Evolutionary conservation across 2,113 vertebrate genomes (phyloP), one percentile per base, ranked within the genome.

Genomic region (Ptilorrhoa leucosticta): DNA sequence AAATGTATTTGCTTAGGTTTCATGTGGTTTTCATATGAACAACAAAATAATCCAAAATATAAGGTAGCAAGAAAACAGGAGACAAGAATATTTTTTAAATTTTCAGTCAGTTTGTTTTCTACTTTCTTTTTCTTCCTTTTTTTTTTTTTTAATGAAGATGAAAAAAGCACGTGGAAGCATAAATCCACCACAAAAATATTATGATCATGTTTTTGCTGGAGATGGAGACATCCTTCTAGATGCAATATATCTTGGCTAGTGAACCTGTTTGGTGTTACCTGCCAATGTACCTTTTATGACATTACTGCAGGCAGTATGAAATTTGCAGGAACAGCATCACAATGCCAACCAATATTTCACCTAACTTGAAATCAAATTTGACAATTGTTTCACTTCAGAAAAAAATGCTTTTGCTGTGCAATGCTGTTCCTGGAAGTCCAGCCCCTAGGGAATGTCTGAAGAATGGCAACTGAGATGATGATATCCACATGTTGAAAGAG

Each of bases 111-210:
- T 48, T 51, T 21, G 18, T 54, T 73, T 80, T 66, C 33, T 40
- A 28, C 8, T 17, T 68, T 30, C 0, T 26, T 47, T 19, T 20
- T 5, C 15, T 20, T 2, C 0, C 7, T 33, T n/a, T 17, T 69
- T 42, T 39, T 20, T 12, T 18, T n/a, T 24, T 13, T 21, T 5
- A 63, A 31, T 45, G 2, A 65, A 73, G n/a, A 60, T 39, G 3
- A 22, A 75, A 82, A 91, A 83, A 83, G 0, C 15, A 80, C 11
- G 20, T 37, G 26, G 11, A 31, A 64, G 7, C 5, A 80, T 42
- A 54, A 76, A 60, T 77, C 13, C n/a, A 77, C n/a, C n/a, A 77
- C 18, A 56, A 80, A 85, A 85, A 64, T 40, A 28, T 8, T 63
- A 3, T 61, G 22, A 61, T 53, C 2, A 10, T 50, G 56, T 76